A percentile compares a stretch with the other conserved stretches of the same genome.
These are phyloP conservation scores for Epinephelus fuscoguttatus DNA, from an alignment of 2,113 vertebrate genomes.

Conservation along the genomic window DNA sequence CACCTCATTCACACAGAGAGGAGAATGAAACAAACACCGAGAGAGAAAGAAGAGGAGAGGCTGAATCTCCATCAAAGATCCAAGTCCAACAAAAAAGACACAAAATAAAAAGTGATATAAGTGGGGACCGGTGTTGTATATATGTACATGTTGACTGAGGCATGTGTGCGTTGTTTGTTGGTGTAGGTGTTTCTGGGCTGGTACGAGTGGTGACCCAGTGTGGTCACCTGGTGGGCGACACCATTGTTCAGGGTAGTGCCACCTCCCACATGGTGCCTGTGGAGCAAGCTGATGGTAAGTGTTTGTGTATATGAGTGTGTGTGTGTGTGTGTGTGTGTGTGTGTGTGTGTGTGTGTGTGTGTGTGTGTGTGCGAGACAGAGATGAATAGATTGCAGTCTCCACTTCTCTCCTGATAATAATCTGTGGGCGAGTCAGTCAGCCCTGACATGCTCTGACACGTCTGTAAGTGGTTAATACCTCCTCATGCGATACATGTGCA, in stretches of 20 bases:
- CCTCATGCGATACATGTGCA: background rate
- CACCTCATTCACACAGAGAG: too few relatives aligned
- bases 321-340: background rate
- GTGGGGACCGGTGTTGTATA: background rate
- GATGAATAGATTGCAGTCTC: background rate
- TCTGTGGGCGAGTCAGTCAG: constrained; percentile 26
- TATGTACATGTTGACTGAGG: background rate
- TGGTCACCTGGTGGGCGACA: constrained; percentile 91
- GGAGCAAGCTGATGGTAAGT: constrained; percentile 92
- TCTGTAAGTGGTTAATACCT: background rate
- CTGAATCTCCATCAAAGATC: too few relatives aligned
- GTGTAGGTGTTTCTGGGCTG: constrained; percentile 86
- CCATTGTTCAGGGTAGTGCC: constrained; percentile 91
- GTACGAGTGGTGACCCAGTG: constrained; percentile 89
- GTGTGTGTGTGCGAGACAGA: background rate
- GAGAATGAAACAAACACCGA: too few relatives aligned
- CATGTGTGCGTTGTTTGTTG: background rate
- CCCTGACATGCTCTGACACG: constrained; percentile 15
- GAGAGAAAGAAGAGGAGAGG: too few relatives aligned
- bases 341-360: background rate
- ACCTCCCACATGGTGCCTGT: constrained; percentile 91
- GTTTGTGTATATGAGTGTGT: background rate
- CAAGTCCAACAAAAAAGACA: too few relatives aligned
- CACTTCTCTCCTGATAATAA: constrained; percentile 6
- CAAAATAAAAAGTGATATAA: background rate